Evolutionary conservation across 2,797 vertebrate species (phyloP).

Genomic region (Enteromius paludinosus): DNA sequence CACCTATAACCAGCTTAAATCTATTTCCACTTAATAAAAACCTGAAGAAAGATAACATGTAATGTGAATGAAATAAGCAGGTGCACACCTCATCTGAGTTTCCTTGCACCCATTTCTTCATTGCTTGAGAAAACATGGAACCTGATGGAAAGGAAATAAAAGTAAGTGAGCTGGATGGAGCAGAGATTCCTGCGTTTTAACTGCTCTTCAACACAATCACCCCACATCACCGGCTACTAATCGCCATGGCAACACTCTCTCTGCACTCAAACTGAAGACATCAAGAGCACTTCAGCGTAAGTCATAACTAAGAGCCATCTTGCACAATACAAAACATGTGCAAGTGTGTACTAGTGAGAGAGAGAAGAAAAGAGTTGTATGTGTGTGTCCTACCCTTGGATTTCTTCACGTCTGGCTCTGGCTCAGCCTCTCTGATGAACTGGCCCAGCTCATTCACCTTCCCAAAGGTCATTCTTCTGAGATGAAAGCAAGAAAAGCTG

Average conservation of each 20-base stretch:
- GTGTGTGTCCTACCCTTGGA: constrained; percentile 85
- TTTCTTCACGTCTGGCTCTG: constrained; percentile 98
- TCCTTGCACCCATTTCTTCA: constrained; percentile 99
- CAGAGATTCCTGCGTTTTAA: constrained; percentile 26
- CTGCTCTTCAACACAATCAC: constrained; percentile 44
- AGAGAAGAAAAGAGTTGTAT: constrained; percentile 4
- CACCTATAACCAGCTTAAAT: neutral
- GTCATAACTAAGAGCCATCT: constrained; percentile 45
- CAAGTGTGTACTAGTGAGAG: neutral
- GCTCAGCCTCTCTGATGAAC: constrained; percentile 97
- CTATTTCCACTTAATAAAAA: neutral
- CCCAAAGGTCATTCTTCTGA: constrained; percentile 97
- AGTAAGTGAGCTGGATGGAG: constrained; percentile 5
- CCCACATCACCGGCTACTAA: constrained; percentile 48
- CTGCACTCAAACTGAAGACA: constrained; percentile 37
- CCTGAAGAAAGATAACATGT: neutral
- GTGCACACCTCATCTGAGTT: constrained; percentile 91
- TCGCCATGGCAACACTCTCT: constrained; percentile 56
- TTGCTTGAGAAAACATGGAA: constrained; percentile 98
- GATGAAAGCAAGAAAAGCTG: constrained; percentile 51
- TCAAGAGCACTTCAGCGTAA: constrained; percentile 47
- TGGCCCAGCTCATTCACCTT: constrained; percentile 97
- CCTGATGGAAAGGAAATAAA: constrained; percentile 73
- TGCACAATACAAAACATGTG: constrained; percentile 4
- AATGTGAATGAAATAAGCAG: constrained; percentile 31